Evolutionary conservation across 2,888 invertebrate genomes (phyloP).

Genomic region (Acrocyrtus sp.): DNA sequence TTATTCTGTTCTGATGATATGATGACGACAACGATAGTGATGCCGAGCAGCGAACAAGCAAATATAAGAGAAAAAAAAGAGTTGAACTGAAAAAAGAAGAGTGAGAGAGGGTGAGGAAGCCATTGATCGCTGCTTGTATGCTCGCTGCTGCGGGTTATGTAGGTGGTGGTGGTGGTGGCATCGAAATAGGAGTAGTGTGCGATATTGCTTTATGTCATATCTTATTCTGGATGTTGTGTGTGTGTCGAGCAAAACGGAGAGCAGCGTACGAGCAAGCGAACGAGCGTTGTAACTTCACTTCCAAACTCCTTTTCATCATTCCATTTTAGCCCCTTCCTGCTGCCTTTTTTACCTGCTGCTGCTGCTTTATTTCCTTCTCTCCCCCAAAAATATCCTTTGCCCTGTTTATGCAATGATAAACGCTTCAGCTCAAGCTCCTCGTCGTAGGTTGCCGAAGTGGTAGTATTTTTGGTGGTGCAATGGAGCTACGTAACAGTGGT

Average conservation of each 20-base stretch:
- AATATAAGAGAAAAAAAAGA: conserved; percentile 14
- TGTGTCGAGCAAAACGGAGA: no score
- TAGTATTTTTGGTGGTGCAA: conserved; percentile 31
- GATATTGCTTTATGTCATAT: conserved; percentile 15
- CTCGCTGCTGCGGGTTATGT: conserved; percentile 49
- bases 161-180: conserved; percentile 52
- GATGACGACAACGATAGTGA: conserved; percentile 21
- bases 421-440: no score
- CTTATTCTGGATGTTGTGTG: neutral
- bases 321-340: conserved; percentile 25
- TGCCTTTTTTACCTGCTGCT: neutral
- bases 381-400: no score
- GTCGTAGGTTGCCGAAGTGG: conserved; percentile 42
- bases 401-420: no score
- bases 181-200: conserved; percentile 5
- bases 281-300: conserved; percentile 27
- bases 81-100: conserved; percentile 22
- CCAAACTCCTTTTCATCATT: conserved; percentile 38
- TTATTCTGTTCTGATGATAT: conserved; percentile 32
- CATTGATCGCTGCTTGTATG: conserved; percentile 59
- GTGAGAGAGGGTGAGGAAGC: conserved; percentile 60
- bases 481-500: conserved; percentile 31
- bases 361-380: conserved; percentile 31
- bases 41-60: conserved; percentile 23
- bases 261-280: conserved; percentile 9